Conservation (phyloP, 2,888 invertebrate species). For the Salpingus planirostris region DNA sequence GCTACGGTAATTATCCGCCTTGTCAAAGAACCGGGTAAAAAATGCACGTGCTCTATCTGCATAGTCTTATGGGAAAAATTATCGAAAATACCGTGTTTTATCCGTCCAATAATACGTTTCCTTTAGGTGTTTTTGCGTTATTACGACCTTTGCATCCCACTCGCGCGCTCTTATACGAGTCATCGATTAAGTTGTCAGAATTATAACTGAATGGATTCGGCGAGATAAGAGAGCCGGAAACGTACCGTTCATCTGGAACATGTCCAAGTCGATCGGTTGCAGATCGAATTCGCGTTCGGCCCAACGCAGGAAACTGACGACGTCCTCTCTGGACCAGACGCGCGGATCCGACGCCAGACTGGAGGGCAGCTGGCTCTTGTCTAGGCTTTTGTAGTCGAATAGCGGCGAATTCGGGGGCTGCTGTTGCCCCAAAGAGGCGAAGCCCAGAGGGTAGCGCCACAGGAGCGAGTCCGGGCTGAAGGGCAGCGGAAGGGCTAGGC, state of each 20-base stretch:
- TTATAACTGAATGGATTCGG: too few species aligned
- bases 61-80: too few species aligned
- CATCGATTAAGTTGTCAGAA: too few species aligned
- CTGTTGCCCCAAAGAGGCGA: conserved; percentile 57
- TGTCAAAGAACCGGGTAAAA: too few species aligned
- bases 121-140: too few species aligned
- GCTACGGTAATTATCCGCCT: too few species aligned
- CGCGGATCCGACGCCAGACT: conserved; percentile 81
- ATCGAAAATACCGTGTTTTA: too few species aligned
- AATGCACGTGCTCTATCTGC: too few species aligned
- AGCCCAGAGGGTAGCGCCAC: conserved; percentile 79
- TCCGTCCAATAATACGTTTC: too few species aligned
- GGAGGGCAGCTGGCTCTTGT: conserved; percentile 79
- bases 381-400: conserved; percentile 77
- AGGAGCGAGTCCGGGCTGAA: conserved; percentile 71
- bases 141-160: too few species aligned
- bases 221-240: too few species aligned
- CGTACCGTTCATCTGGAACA: conserved; percentile 92
- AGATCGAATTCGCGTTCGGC: conserved; percentile 88
- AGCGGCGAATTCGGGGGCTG: conserved; percentile 58
- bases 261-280: conserved; percentile 84
- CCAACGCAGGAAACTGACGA: conserved; percentile 78
- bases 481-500: conserved; percentile 65
- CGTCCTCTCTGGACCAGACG: conserved; percentile 85
- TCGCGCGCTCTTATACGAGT: too few species aligned